Conservation (phyloP, 92 coral and sea anemone genomes). For the Nematostella vectensis region DNA sequence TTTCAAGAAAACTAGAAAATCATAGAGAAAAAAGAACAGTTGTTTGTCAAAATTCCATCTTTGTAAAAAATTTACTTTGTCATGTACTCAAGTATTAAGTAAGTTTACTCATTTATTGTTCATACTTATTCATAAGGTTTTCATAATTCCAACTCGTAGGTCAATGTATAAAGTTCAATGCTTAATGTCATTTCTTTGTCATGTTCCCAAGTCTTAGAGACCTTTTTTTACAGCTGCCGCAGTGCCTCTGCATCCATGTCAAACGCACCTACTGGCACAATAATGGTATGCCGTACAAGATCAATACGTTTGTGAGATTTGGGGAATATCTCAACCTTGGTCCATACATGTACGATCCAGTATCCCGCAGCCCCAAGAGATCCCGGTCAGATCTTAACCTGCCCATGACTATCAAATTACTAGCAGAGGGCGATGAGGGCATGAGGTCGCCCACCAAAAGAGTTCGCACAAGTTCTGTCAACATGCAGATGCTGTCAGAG, state of each 20-base stretch:
- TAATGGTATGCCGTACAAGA: slow-evolving; percentile 87
- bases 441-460: slow-evolving; percentile 13
- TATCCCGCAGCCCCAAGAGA: slow-evolving; percentile 14
- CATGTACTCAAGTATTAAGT: too few species aligned
- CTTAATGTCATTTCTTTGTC: too few species aligned
- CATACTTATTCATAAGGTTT: too few species aligned
- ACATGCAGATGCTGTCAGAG: slow-evolving; percentile 12
- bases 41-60: too few species aligned
- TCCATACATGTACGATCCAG: slow-evolving; percentile 68
- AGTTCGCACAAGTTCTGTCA: background rate
- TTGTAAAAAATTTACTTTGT: too few species aligned
- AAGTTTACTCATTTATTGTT: too few species aligned
- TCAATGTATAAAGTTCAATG: too few species aligned
- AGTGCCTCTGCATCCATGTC: slow-evolving; percentile 88
- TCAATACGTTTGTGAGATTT: slow-evolving; percentile 56
- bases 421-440: slow-evolving; percentile 1
- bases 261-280: slow-evolving; percentile 94
- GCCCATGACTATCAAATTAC: background rate
- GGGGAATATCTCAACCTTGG: slow-evolving; percentile 67
- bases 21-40: too few species aligned
- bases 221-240: slow-evolving; percentile 62
- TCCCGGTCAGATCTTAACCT: slow-evolving; percentile 5
- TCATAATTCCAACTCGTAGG: too few species aligned
- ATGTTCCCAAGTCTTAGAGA: too few species aligned
- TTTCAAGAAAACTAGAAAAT: too few species aligned